Evolutionary conservation across 2,888 invertebrate species (phyloP).

Genomic region (Antheraea assamensis): DNA sequence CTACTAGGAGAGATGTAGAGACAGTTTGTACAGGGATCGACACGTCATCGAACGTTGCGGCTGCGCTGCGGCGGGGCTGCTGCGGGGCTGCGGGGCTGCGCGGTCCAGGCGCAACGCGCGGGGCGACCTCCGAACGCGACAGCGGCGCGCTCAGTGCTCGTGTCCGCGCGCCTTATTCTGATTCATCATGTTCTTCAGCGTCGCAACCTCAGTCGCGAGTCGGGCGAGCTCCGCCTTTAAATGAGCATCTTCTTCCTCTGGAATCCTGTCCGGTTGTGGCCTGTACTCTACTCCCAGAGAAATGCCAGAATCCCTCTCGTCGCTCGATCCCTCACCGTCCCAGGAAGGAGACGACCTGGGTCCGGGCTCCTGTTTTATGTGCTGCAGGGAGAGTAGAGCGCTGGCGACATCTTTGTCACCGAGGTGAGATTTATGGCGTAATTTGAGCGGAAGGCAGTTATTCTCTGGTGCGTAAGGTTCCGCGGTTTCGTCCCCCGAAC

Average conservation of each 20-base stretch:
- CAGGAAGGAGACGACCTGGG: slow-evolving; percentile 91
- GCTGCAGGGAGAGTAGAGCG: slow-evolving; percentile 90
- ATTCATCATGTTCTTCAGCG: slow-evolving; percentile 91
- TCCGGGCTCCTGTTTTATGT: slow-evolving; percentile 93
- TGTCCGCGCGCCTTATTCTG: slow-evolving; percentile 80
- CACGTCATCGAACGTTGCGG: slow-evolving; percentile 43
- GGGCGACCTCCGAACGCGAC: slow-evolving; percentile 37
- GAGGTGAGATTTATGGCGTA: slow-evolving; percentile 94
- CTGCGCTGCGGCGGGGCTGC: slow-evolving; percentile 34
- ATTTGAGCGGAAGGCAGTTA: slow-evolving; percentile 93
- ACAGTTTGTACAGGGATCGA: slow-evolving; percentile 69
- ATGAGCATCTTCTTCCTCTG: slow-evolving; percentile 86
- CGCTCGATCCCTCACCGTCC: slow-evolving; percentile 95
- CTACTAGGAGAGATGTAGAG: slow-evolving; percentile 64
- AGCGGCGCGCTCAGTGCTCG: slow-evolving; percentile 68
- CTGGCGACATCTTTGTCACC: slow-evolving; percentile 95
- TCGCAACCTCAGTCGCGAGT: slow-evolving; percentile 95
- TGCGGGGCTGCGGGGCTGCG: slow-evolving; percentile 44
- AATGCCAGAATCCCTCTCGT: slow-evolving; percentile 94
- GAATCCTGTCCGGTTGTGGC: slow-evolving; percentile 65
- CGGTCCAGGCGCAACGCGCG: slow-evolving; percentile 57
- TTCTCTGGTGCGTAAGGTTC: slow-evolving; percentile 84
- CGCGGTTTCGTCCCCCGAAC: slow-evolving; percentile 79
- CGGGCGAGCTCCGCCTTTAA: slow-evolving; percentile 93
- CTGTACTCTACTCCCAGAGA: slow-evolving; percentile 89